These are phyloP conservation scores for Eretmocerus hayati DNA, from an alignment of 2,888 invertebrate species.

Conservation along the genomic window DNA sequence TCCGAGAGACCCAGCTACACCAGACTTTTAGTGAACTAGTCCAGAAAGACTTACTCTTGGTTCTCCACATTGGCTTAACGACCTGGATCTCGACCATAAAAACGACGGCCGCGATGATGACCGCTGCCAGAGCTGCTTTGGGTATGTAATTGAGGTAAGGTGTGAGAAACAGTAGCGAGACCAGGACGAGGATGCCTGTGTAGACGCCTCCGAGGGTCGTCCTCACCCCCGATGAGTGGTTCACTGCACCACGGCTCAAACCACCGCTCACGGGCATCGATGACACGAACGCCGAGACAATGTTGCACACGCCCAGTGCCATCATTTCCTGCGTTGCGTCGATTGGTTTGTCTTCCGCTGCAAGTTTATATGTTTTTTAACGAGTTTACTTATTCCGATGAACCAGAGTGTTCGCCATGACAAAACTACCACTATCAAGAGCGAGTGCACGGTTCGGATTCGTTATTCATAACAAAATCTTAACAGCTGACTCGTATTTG, in stretches of 20 bases:
- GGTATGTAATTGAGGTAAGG: conserved; percentile 61
- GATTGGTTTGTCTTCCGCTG: conserved; percentile 55
- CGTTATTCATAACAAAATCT: too few species aligned
- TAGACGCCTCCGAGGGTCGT: conserved; percentile 62
- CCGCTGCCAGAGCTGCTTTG: conserved; percentile 60
- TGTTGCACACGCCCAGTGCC: conserved; percentile 59
- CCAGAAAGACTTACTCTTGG: conserved; percentile 59
- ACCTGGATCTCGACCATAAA: conserved; percentile 62
- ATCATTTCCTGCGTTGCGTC: conserved; percentile 68
- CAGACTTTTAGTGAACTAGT: too few species aligned
- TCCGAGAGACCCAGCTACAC: too few species aligned
- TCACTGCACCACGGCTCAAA: conserved; percentile 60
- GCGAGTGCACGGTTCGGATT: too few species aligned
- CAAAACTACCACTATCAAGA: too few species aligned
- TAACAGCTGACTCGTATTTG: too few species aligned
- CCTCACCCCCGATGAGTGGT: conserved; percentile 63
- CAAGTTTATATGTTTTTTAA: too few species aligned
- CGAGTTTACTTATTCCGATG: too few species aligned
- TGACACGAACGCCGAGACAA: conserved; percentile 60
- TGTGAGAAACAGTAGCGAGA: conserved; percentile 57
- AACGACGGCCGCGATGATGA: conserved; percentile 66
- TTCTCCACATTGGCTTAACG: conserved; percentile 59
- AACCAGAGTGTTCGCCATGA: too few species aligned
- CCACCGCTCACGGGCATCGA: conserved; percentile 63
- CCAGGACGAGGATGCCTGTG: conserved; percentile 53